Conservation (phyloP, 2,113 vertebrate genomes). For the Capreolus pygargus region DNA sequence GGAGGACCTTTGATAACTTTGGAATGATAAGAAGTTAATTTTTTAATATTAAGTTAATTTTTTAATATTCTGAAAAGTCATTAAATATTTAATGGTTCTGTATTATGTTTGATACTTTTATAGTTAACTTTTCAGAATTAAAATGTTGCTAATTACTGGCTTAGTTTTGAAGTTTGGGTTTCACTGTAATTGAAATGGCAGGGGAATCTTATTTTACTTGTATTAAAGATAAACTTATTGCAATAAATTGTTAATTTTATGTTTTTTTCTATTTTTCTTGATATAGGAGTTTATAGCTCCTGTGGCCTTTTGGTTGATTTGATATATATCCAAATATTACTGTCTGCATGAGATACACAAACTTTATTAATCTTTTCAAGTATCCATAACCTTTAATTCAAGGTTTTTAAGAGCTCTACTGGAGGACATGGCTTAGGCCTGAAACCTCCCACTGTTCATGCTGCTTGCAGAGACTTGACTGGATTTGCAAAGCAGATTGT, state of each 20-base stretch:
- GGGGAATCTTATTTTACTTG: constrained; percentile 43
- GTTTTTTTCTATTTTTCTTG: constrained; percentile 42
- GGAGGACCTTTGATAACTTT: constrained; percentile 12
- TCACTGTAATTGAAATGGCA: constrained; percentile 49
- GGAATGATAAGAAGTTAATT: constrained; percentile 42
- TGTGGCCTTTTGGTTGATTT: neutral
- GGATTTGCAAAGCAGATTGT: neutral
- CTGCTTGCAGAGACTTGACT: neutral
- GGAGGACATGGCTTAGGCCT: neutral
- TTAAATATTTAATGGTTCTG: constrained; percentile 24
- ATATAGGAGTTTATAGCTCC: neutral
- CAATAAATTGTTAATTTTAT: constrained; percentile 44
- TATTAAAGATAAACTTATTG: constrained; percentile 62
- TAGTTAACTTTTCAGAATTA: constrained; percentile 40
- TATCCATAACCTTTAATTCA: neutral
- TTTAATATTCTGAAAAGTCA: constrained; percentile 46
- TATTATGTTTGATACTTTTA: constrained; percentile 57
- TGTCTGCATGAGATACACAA: neutral
- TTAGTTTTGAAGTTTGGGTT: constrained; percentile 48
- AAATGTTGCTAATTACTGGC: constrained; percentile 60
- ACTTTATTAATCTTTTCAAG: neutral
- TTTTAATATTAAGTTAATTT: constrained; percentile 63
- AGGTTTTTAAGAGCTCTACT: neutral
- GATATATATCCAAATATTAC: neutral
- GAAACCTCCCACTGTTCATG: neutral